Base-by-base conservation (phyloP, 2,113 vertebrate species). In the Agelaius tricolor region DNA sequence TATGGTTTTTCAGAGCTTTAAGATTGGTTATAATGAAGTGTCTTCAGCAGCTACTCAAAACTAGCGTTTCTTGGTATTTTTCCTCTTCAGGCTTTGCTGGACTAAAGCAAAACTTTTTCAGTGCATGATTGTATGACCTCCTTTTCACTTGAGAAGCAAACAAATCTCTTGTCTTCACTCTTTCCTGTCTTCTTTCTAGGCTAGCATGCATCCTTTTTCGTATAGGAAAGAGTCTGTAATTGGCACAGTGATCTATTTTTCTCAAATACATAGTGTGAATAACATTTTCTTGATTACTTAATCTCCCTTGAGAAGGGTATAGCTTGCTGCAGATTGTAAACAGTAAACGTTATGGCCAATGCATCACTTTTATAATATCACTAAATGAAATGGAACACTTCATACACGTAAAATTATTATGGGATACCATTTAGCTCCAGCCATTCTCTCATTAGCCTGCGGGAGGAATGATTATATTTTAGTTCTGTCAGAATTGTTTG, bases 351-450 rank as follows among this genome's bases (percentile, higher is more conserved):
- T 96, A 96, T 57, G 30, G 94, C 85, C 79, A 96, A 87, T 91
- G 79, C 67, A 96, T 96, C 93, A 96, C 65, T 96, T 96, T 94
- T 97, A 96, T 80, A 96, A 83, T 94, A 90, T 73, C 85, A 52
- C 55, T 95, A 81, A 96, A 96, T 92, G 89, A 90, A 97, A 95
- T 89, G 78, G 75, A 95, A 77, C 88, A 74, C 84, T 95, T 88
- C 54, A 71, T 80, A 79, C 82, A 62, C 4, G 15, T 90, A 93
- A 94, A 95, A 85, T 94, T 95, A 84, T 96, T 95, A 92, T 86
- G 82, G 72, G 82, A 67, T 77, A 46, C 72, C 68, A 33, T 94
- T 96, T 97, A 93, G 65, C 73, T 86, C 59, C 46, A 90, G 82
- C 80, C 82, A 55, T 96, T 91, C 83, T 94, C 76, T 93, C 94